Evolutionary conservation across 2,888 invertebrate genomes (phyloP), one percentile per base, ranked within the genome.

Genomic region (Mesodorylaimus sp.): DNA sequence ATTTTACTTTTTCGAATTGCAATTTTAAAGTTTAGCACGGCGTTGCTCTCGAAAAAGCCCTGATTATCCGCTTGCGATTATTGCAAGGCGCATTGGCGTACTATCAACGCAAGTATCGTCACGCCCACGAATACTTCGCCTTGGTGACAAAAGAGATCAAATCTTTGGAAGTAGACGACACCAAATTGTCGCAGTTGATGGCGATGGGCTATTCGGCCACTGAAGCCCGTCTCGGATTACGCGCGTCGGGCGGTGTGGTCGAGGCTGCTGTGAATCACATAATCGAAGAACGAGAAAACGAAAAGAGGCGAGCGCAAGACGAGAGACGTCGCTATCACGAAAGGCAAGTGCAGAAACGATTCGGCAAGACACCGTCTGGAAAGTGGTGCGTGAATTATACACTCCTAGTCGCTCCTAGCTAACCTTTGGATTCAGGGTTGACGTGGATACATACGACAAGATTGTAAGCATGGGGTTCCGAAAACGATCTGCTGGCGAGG

Each of bases 21-120:
- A n/a, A n/a, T n/a, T n/a, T n/a, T n/a, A 36, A 48, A n/a, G 16
- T 53, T 39, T 62, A 65, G 61, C 62, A 64, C 41, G 60, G 59
- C 2, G 60, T 66, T 74, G 79, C 77, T 1, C 77, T 76, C 61
- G 83, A 83, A 63, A 74, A 79, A 2, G 81, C 79, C 0, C 66
- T 85, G 13, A 74, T 83, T 52, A 77, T 83, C 76, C 75, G 84
- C 1, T 70, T 85, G 21, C 81, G 83, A 68, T 66, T 85, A 47
- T 71, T 85, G 47, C 83, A 85, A 69, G 83, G 80, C 3, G 79
- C 85, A 50, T 77, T 82, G 25, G 72, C 78, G 1, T 85, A 79
- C 62, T 83, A 84, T 64, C 78, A 81, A 67, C 80, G 82, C 64
- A 75, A 75, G 52, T 70, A 79, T 0, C 66, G 69, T 0, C 77